These are phyloP conservation scores for Apaloderma vittatum DNA, from an alignment of 2,113 vertebrate genomes.

Conservation along the genomic window DNA sequence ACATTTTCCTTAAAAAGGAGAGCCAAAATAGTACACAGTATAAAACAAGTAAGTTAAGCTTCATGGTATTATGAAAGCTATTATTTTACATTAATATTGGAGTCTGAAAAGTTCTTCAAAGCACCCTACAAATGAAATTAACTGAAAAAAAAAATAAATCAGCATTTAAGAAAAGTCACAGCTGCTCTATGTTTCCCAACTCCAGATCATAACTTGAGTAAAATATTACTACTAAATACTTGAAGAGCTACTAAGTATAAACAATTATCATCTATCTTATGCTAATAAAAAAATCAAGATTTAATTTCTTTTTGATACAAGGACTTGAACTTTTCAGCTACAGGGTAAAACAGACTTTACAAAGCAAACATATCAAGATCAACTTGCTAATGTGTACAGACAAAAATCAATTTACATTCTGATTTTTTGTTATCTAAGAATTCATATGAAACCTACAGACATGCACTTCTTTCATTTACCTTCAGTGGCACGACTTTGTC, in stretches of 20 bases:
- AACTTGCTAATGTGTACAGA: not conserved
- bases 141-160: not conserved
- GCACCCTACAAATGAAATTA: not conserved
- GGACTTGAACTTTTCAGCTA: not conserved
- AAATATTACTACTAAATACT: not conserved
- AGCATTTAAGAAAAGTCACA: not conserved
- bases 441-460: not conserved
- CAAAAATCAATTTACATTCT: not conserved
- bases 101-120: not conserved
- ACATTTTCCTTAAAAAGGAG: constrained; percentile 88
- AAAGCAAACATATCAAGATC: not conserved
- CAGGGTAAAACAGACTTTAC: not conserved
- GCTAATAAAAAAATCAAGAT: not conserved
- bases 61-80: not conserved
- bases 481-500: constrained; percentile 97
- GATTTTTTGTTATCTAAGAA: not conserved
- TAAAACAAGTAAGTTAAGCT: not conserved
- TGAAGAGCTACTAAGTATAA: not conserved
- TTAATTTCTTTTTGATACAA: not conserved
- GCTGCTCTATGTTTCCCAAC: not conserved
- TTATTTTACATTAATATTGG: not conserved
- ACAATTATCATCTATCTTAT: not conserved
- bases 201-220: fast-evolving
- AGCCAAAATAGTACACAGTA: not conserved
- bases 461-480: constrained; percentile 72